Evolutionary conservation across 2,113 vertebrate genomes (phyloP).

Genomic region (Gnathonemus echidnorhynchus): DNA sequence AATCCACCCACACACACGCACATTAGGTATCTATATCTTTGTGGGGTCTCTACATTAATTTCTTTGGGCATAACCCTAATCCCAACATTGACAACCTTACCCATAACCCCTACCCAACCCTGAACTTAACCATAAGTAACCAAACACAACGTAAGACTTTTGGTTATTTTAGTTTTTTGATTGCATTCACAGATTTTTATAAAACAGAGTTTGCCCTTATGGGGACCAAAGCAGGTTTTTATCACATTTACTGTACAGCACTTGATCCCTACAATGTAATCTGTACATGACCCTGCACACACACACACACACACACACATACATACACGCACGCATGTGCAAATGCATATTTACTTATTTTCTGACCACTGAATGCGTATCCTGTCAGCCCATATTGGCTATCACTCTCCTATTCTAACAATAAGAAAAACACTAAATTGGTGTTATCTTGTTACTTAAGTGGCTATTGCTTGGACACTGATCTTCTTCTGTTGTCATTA

Average conservation of each 20-base stretch:
- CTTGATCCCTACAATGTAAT: too few species aligned
- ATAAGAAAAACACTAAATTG: neutral
- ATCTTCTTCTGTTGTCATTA: slow-evolving; percentile 11
- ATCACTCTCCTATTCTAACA: neutral
- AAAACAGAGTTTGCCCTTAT: too few species aligned
- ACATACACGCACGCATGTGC: neutral
- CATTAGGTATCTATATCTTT: neutral
- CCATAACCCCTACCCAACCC: too few species aligned
- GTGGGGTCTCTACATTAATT: neutral
- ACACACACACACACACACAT: neutral
- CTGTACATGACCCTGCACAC: too few species aligned
- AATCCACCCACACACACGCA: neutral
- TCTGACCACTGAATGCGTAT: neutral
- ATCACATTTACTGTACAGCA: too few species aligned
- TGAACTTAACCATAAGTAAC: too few species aligned
- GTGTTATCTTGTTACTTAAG: neutral
- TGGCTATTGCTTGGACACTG: neutral
- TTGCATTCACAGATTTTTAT: too few species aligned
- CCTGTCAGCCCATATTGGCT: neutral
- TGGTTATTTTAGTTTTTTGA: too few species aligned
- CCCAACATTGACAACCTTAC: too few species aligned
- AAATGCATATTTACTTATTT: neutral
- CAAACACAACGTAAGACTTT: too few species aligned
- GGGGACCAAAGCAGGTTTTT: too few species aligned
- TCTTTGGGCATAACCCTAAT: too few species aligned